Percentiles rank a stretch among this genome's conserved stretches.
Evolutionary conservation across 2,888 invertebrate species (phyloP).

Genomic region (Amphimallon solstitiale): DNA sequence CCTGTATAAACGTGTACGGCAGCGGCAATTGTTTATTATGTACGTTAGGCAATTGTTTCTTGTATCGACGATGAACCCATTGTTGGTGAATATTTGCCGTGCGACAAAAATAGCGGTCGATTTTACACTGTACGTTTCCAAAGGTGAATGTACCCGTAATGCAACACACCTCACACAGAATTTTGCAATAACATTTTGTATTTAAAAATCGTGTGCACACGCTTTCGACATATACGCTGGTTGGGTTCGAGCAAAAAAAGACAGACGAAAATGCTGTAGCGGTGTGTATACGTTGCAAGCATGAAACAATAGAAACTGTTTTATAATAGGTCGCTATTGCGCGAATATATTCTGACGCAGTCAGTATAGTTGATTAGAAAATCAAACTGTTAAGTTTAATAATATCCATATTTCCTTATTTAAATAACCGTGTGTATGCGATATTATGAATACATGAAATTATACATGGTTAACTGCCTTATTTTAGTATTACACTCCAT

Average conservation of each 20-base stretch:
- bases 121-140: slow-evolving; percentile 31
- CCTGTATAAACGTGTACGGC: background rate
- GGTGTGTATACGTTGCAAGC: slow-evolving; percentile 6
- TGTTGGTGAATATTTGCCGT: slow-evolving; percentile 38
- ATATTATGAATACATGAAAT: background rate
- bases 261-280: slow-evolving; percentile 22
- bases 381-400: background rate
- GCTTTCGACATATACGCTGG: slow-evolving; percentile 50
- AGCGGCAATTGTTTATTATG: slow-evolving; percentile 28
- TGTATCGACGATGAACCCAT: slow-evolving; percentile 21
- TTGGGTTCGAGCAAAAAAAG: slow-evolving; percentile 19
- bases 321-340: slow-evolving; percentile 18
- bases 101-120: slow-evolving; percentile 44
- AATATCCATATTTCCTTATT: background rate
- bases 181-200: slow-evolving; percentile 59
- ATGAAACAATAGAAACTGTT: slow-evolving; percentile 28
- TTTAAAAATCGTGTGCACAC: slow-evolving; percentile 54
- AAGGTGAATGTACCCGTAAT: slow-evolving; percentile 53
- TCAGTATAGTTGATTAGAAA: background rate
- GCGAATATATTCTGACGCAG: background rate
- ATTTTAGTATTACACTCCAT: too few species aligned
- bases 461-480: too few species aligned
- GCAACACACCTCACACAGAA: slow-evolving; percentile 30
- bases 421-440: background rate
- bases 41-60: slow-evolving; percentile 27